Base-by-base conservation (phyloP, 2,797 vertebrate species). In the Sebastes cheni region DNA sequence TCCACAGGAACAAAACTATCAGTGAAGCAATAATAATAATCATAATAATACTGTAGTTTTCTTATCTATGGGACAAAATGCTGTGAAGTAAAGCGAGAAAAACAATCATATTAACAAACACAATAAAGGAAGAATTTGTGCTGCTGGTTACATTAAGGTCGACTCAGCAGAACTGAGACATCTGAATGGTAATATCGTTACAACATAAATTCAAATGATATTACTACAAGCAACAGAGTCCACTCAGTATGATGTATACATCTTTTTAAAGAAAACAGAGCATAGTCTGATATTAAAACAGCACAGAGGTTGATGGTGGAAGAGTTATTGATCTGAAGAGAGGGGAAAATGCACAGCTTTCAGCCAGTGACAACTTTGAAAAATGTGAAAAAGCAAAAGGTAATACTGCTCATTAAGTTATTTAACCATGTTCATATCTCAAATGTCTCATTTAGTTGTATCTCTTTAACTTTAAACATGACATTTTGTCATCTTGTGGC, bases 41-140 rank as follows among this genome's bases (percentile, higher is more conserved):
- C 20, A 5, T 46, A 30, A 69, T 58, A 22, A 52, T 52, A 70
- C 30, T 30, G 13, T 46, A 34, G 4, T 39, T 61, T 52, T 75
- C 61, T 67, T 67, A 75, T 81, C 67, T 64, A 6, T 1, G 4
- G 18, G 1, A 29, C 5, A 65, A 78, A 77, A 62, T 67, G 70
- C 64, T 54, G 65, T 27, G 2, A 65, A 50, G 32, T 56, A 29
- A 74, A 85, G 55, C 0, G 1, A 71, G 22, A 34, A 70, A 34
- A 69, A 52, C 61, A 70, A 56, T 71, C 11, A 32, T 8, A 54
- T 70, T 69, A 80, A 77, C 27, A 67, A 75, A 58, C n/a, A 22
- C 30, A 56, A 56, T 32, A 34, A 25, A 75, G 56, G 25, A 13
- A 18, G 13, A 27, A 12, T 42, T 8, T 50, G 5, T 11, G 20